Percentiles rank a stretch among this genome's conserved stretches.
phyloP scores from a whole-genome alignment of 2,888 invertebrate species.

The Polydrusus tereticollis region DNA sequence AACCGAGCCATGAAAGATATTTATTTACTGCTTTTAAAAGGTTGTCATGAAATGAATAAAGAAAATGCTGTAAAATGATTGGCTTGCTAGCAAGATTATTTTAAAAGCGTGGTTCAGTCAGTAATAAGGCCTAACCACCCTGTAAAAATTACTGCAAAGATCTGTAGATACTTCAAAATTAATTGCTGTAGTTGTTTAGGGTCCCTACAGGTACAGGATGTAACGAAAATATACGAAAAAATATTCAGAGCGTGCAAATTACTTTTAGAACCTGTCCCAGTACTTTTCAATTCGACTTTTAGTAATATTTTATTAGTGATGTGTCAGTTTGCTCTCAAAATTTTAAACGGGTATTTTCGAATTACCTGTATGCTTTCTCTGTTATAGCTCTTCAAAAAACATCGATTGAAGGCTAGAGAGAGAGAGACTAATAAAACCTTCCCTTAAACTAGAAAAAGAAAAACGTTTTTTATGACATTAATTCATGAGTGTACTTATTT shows the following conservation, averaged over 20 bases:
- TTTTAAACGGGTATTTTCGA: constrained; percentile 15
- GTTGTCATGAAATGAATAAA: too few species aligned
- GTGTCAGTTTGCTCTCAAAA: not conserved
- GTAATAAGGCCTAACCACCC: constrained; percentile 37
- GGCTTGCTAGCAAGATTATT: constrained; percentile 9
- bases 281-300: constrained; percentile 4
- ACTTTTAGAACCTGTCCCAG: not conserved
- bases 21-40: too few species aligned
- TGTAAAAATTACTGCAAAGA: constrained; percentile 24
- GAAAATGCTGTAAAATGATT: not conserved
- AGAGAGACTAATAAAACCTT: not conserved
- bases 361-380: constrained; percentile 11
- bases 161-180: constrained; percentile 27
- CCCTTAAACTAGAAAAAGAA: constrained; percentile 25
- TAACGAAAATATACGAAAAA: constrained; percentile 13
- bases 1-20: too few species aligned
- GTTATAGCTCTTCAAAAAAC: not conserved
- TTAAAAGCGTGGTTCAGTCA: constrained; percentile 24
- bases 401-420: not conserved
- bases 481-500: constrained; percentile 43
- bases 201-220: constrained; percentile 16
- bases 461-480: constrained; percentile 34
- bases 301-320: not conserved
- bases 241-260: constrained; percentile 5
- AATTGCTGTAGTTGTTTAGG: constrained; percentile 15